A percentile compares a stretch with the other conserved stretches of the same genome.
Evolutionary conservation across 2,888 invertebrate species (phyloP).

Genomic region (Pycnomerus fuliginosus): DNA sequence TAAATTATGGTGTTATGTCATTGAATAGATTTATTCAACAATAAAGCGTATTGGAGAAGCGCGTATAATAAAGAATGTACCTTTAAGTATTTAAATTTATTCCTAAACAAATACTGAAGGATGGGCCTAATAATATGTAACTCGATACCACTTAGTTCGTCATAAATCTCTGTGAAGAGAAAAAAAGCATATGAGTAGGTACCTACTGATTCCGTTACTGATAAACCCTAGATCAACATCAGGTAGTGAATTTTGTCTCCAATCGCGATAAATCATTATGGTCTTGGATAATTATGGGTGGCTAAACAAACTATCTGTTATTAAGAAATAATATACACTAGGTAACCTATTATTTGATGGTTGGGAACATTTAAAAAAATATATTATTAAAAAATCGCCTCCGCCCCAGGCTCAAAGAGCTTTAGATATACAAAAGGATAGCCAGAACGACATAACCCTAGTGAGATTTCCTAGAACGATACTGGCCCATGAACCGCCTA

Average conservation of each 20-base stretch:
- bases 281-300: conserved; percentile 22
- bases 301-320: conserved; percentile 17
- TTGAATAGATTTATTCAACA: conserved; percentile 26
- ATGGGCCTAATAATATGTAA: conserved; percentile 36
- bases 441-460: conserved; percentile 30
- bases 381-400: conserved; percentile 22
- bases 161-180: conserved; percentile 32
- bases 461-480: conserved; percentile 33
- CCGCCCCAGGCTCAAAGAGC: conserved; percentile 23
- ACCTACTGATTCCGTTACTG: conserved; percentile 26
- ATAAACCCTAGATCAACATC: conserved; percentile 7
- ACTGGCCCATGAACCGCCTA: conserved; percentile 27
- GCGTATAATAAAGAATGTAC: conserved; percentile 17
- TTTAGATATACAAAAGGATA: conserved; percentile 32
- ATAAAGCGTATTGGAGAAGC: conserved; percentile 21
- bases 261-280: conserved; percentile 21
- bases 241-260: conserved; percentile 16
- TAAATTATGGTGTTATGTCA: conserved; percentile 27
- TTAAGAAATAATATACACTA: conserved; percentile 26
- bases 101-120: conserved; percentile 33
- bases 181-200: too few relatives aligned
- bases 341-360: conserved; percentile 23
- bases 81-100: conserved; percentile 31
- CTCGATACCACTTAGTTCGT: conserved; percentile 35
- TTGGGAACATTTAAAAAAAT: conserved; percentile 23